Conservation (phyloP, 2,888 invertebrate genomes). For the Crioceris asparagi region DNA sequence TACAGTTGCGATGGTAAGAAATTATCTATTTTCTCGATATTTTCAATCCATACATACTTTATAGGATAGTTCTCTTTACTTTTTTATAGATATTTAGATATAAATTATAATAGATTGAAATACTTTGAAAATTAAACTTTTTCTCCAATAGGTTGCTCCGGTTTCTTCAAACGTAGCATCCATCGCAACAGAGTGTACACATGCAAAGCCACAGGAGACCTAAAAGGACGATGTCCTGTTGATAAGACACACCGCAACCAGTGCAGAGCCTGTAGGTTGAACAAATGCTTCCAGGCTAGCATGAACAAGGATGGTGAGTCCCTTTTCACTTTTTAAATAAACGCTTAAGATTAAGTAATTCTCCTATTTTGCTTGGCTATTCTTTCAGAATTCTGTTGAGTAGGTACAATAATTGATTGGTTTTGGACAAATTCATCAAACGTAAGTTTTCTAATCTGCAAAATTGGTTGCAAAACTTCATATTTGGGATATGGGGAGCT, state of each 20-base stretch:
- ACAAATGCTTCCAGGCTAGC: conserved; percentile 90
- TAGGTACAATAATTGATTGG: too few relatives aligned
- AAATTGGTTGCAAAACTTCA: too few relatives aligned
- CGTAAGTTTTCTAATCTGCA: too few relatives aligned
- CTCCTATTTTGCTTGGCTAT: too few relatives aligned
- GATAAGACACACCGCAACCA: conserved; percentile 97
- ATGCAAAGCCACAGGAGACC: conserved; percentile 89
- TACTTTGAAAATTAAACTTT: background rate
- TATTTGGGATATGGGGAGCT: too few relatives aligned
- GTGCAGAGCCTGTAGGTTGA: conserved; percentile 88
- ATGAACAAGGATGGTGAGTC: conserved; percentile 97
- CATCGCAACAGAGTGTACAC: conserved; percentile 93
- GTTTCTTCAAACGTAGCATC: conserved; percentile 93
- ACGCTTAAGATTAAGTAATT: background rate
- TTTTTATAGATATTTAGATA: too few relatives aligned
- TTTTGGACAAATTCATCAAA: too few relatives aligned
- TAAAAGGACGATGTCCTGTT: conserved; percentile 88
- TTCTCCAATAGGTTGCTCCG: conserved; percentile 67
- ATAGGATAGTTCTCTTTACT: too few relatives aligned
- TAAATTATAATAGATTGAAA: too few relatives aligned
- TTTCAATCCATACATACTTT: too few relatives aligned
- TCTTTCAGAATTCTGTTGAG: too few relatives aligned
- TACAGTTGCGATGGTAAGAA: conserved; percentile 95
- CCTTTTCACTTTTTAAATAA: background rate
- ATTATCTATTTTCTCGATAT: too few relatives aligned